Conservation (phyloP, 2,113 vertebrate species). For the Siniperca chuatsi region DNA sequence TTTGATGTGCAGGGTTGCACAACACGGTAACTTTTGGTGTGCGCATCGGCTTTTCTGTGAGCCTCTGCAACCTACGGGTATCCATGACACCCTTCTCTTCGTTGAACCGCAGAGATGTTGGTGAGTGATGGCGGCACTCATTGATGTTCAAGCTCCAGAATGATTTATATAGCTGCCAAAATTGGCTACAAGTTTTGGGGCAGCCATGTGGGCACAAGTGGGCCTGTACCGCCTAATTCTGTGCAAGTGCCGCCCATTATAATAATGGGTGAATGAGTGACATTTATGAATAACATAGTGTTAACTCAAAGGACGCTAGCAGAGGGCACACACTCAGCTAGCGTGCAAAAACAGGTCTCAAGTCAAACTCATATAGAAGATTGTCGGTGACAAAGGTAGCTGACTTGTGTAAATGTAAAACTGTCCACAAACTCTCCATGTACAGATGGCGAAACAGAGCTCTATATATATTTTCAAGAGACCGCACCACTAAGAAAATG, state of each 20-base stretch:
- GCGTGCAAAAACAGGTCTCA: neutral
- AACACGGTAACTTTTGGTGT: neutral
- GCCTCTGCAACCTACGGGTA: neutral
- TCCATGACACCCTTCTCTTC: neutral
- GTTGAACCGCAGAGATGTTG: neutral
- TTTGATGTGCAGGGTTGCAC: neutral
- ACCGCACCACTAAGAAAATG: neutral
- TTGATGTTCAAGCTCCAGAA: neutral
- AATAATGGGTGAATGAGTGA: conserved; percentile 3
- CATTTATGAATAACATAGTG: neutral
- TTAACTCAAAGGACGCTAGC: neutral
- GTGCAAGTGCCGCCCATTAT: neutral
- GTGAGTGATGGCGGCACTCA: neutral
- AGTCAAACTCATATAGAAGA: neutral
- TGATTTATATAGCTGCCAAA: neutral
- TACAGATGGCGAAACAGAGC: neutral
- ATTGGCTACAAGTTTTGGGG: neutral
- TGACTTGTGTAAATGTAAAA: neutral
- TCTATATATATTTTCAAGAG: neutral
- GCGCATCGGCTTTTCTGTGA: neutral
- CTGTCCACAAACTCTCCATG: neutral
- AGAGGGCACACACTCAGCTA: neutral
- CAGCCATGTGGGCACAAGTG: neutral
- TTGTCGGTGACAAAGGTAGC: no score
- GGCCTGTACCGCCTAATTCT: neutral